A percentile compares a stretch with the other conserved stretches of the same genome.
Evolutionary conservation across 1,140 invertebrate genomes (phyloP).

Genomic region (Drosophila asahinai): DNA sequence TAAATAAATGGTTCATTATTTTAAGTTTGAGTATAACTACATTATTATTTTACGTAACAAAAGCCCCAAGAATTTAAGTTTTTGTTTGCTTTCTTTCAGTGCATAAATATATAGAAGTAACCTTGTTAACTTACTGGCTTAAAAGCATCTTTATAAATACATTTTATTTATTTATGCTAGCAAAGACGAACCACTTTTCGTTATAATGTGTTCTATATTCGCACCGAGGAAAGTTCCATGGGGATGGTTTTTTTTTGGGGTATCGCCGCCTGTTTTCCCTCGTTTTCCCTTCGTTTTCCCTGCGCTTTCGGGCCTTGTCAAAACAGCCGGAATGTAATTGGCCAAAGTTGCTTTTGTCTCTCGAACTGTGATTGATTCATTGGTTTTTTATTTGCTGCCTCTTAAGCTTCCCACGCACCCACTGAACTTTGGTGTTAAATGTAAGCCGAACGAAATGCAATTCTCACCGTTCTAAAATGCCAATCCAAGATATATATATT

Average conservation of each 20-base stretch:
- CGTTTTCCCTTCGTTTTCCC: background rate
- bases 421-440: slow-evolving; percentile 71
- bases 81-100: slow-evolving; percentile 2
- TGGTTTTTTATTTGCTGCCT: slow-evolving; percentile 28
- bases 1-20: background rate
- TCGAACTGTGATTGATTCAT: slow-evolving; percentile 34
- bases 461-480: slow-evolving; percentile 74
- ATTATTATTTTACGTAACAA: too few species aligned
- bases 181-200: slow-evolving; percentile 74
- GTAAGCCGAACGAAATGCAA: slow-evolving; percentile 34
- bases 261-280: slow-evolving; percentile 4
- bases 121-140: slow-evolving; percentile 75
- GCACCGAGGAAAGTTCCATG: slow-evolving; percentile 5
- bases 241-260: slow-evolving; percentile 2
- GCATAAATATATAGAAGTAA: slow-evolving; percentile 28
- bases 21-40: background rate
- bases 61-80: background rate
- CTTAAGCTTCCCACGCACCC: slow-evolving; percentile 77
- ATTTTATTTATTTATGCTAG: slow-evolving; percentile 84
- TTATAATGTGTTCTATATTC: slow-evolving; percentile 67
- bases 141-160: slow-evolving; percentile 85
- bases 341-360: slow-evolving; percentile 28
- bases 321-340: slow-evolving; percentile 63
- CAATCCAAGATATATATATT: slow-evolving; percentile 8
- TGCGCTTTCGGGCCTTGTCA: slow-evolving; percentile 50